Conservation (phyloP, 2,113 vertebrate genomes). For the Sarotherodon lohbergeri region DNA sequence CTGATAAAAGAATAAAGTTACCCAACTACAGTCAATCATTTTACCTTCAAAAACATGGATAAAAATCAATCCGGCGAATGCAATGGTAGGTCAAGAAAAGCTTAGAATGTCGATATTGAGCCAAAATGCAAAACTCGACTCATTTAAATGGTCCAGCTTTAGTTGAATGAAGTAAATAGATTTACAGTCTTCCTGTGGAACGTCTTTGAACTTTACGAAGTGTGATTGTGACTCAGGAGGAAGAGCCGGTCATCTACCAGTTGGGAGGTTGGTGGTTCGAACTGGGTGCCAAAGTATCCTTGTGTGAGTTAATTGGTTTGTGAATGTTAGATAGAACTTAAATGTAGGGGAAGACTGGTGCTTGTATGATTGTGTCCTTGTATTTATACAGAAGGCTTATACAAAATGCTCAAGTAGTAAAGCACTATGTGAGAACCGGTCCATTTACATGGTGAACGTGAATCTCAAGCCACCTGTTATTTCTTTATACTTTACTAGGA, state of each 20-base stretch:
- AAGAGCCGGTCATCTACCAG: accelerated
- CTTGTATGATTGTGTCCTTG: too few species aligned
- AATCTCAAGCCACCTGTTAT: accelerated
- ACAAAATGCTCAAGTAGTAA: background rate
- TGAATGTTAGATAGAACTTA: background rate
- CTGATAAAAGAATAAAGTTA: background rate
- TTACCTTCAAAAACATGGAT: background rate
- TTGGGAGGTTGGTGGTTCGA: background rate
- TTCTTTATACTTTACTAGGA: background rate
- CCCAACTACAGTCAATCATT: background rate
- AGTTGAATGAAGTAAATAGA: background rate
- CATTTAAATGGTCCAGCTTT: background rate
- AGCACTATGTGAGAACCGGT: accelerated
- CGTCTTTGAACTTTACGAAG: accelerated
- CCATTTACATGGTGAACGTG: background rate
- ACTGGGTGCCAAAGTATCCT: background rate
- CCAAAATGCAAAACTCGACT: background rate
- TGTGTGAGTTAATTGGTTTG: background rate
- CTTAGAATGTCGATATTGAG: background rate
- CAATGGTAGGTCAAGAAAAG: background rate
- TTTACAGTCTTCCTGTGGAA: background rate
- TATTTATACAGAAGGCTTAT: too few species aligned
- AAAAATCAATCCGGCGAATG: background rate
- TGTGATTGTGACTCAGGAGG: background rate
- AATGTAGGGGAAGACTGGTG: background rate